Evolutionary conservation across 92 coral and sea anemone species (phyloP), one percentile per base, ranked within the genome.

Genomic region (Porites divaricata): DNA sequence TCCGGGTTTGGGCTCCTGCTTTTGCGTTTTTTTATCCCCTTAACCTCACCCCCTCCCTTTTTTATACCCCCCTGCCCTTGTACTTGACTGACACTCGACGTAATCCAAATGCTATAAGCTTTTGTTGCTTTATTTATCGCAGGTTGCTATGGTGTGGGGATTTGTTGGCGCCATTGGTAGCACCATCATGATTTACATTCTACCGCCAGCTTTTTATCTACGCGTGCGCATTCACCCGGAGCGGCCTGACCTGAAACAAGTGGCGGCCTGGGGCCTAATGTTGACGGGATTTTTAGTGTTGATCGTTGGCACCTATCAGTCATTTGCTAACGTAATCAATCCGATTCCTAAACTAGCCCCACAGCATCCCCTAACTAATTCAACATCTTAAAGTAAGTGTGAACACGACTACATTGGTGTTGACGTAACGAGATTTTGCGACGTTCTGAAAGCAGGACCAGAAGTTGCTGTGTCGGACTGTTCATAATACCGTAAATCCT

Each of bases 91-190:
- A 35, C 45, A 35, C 2, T 51, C 21, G 6, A 8, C 9, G 11
- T 22, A 64, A 19, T 49, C 11, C 26, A 10, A 51, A 53, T 52
- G 17, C 28, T 73, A 17, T 26, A 4, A 21, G 14, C 12, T 25
- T 35, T 73, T 9, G 50, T 74, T 71, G 16, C 20, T 50, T 19
- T 23, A 35, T 35, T 35, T 35, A 35, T 63, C 20, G 17, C 76
- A 94, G 98, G 98, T 94, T 61, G 94, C 98, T 17, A 94, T 94
- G 94, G 98, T 94, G 49, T 94, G 98, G 98, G 95, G 98, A 19
- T 94, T 94, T 69, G 98, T 92, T 22, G 98, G 98, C 49, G 93
- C 95, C 2, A 85, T 92, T 17, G 98, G 98, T 1, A 89, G 91
- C 11, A 88, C 98, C 3, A 76, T 94, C 21, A 87, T 91, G 58